Base-by-base conservation (phyloP, 2,797 vertebrate species). In the Cynodonichthys magdalenae region DNA sequence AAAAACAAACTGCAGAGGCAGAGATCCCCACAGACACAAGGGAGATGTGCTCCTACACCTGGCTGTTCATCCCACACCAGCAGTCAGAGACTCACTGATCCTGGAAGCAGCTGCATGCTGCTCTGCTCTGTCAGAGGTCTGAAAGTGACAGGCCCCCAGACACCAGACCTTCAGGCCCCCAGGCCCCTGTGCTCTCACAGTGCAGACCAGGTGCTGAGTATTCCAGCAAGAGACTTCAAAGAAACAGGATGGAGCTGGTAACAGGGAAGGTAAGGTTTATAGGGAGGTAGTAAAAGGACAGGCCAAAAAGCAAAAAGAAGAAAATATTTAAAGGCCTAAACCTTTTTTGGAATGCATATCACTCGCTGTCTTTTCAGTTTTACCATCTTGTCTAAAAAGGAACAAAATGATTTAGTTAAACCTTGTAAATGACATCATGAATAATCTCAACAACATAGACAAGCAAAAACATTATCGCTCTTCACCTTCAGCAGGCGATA, bases 31-130 rank as follows among this genome's bases (percentile, higher is more conserved):
- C 71, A 68, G 75, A 77, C 85, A 66, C 82, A 36, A 63, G 81
- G 85, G 81, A 86, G 71, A 80, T 80, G 59, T 59, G 54, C 80
- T 86, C 85, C 84, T 74, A 65, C 82, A 79, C 63, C 74, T 31
- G 62, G 65, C 75, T 73, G 82, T 70, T 82, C 72, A 48, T 59
- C 81, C 58, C 65, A 59, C n/a, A 56, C 67, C 72, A 63, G 68
- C 79, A 82, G 82, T 79, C 73, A 66, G 60, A 66, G 83, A 86
- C 70, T 71, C 74, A 75, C 57, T 77, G 75, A 88, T 77, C 76
- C 83, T 68, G 81, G 79, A 83, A 76, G 76, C 73, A 62, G 70
- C 81, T 77, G 71, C 28, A 2, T 27, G 58, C 28, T 48, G 50
- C 53, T 54, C 71, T 49, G n/a, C 58, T 56, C 67, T 61, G 63